Base-by-base conservation (phyloP, 2,113 vertebrate species). In the Ovis canadensis region DNA sequence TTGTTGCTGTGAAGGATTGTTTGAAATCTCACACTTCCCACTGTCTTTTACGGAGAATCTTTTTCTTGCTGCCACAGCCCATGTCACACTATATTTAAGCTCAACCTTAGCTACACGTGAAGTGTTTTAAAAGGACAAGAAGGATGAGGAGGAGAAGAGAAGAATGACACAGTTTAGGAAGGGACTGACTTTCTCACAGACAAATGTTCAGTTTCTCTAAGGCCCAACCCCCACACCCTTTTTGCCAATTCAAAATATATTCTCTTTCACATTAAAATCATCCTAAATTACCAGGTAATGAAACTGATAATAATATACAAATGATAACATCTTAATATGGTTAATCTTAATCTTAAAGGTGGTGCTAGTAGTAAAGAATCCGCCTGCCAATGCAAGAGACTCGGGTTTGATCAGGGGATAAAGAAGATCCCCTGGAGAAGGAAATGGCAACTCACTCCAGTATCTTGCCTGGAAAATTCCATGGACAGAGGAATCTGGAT, bases 11-110 rank as follows among this genome's bases (percentile, higher is more conserved):
- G 52, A 59, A 71, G 40, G 43, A 11, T 94, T 45, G 43, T 52
- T 64, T 60, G 81, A 96, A 92, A 90, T 78, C 50, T 96, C 94
- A 96, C 71, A 83, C 50, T 93, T 96, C 23, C 95, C 64, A 81
- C 91, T 85, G 1, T 59, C 55, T 94, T 96, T 45, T 57, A 67
- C 3, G 1, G 81, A 95, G 62, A 33, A 36, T n/a, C 29, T 85
- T 80, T 77, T 57, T n/a, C 71, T 86, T 50, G 43, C 74, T 94
- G 62, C 43, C 57, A 57, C 15, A 50, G 67, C 64, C 54, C 12
- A 2, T 23, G 12, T 23, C 6, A 4, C 50, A 27, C 33, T 71
- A 52, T 71, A 95, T 88, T 90, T 86, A 93, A 94, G 36, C 43
- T 77, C 14, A 2, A 3, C 77, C 94, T 96, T 59, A 91, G 60